phyloP scores from a whole-genome alignment of 1,140 invertebrate species.

The Dendrolimus kikuchii region DNA sequence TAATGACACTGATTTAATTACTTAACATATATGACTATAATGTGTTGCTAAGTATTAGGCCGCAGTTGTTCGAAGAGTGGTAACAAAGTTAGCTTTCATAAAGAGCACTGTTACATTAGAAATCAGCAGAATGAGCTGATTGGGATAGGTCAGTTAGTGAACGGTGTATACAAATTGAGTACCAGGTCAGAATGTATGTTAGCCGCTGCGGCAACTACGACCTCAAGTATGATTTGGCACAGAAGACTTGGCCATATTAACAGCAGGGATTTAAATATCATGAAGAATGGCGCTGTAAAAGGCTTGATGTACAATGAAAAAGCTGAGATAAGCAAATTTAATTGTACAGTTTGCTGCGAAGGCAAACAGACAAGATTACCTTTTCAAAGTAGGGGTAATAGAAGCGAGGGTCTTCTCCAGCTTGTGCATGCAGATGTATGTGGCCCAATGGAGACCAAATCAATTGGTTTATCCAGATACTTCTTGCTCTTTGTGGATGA shows the following conservation, averaged over 20 bases:
- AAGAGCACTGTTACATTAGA: not conserved
- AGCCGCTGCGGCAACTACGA: conserved; percentile 11
- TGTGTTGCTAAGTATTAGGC: too few species aligned
- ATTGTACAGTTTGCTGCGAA: conserved; percentile 15
- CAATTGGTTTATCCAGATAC: conserved; percentile 21
- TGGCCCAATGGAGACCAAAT: conserved; percentile 30
- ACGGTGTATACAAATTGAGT: conserved; percentile 21
- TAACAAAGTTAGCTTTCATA: conserved; percentile 9
- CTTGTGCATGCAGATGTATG: conserved; percentile 28
- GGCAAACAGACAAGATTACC: conserved; percentile 10
- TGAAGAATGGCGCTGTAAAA: conserved; percentile 11
- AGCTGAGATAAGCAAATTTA: conserved; percentile 10
- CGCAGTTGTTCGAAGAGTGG: too few species aligned
- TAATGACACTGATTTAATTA: too few species aligned
- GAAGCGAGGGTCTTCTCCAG: conserved; percentile 14
- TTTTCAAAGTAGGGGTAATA: conserved; percentile 6
- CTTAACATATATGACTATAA: too few species aligned
- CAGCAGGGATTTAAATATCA: conserved; percentile 10
- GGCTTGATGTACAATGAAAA: conserved; percentile 5
- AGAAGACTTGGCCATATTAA: conserved; percentile 12
- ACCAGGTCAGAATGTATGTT: conserved; percentile 17
- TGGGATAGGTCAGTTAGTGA: not conserved
- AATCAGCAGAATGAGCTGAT: conserved; percentile 1
- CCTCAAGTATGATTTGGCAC: conserved; percentile 6
- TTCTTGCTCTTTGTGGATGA: conserved; percentile 34